phyloP scores from a whole-genome alignment of 2,113 vertebrate genomes.

The Sakesphorus luctuosus region DNA sequence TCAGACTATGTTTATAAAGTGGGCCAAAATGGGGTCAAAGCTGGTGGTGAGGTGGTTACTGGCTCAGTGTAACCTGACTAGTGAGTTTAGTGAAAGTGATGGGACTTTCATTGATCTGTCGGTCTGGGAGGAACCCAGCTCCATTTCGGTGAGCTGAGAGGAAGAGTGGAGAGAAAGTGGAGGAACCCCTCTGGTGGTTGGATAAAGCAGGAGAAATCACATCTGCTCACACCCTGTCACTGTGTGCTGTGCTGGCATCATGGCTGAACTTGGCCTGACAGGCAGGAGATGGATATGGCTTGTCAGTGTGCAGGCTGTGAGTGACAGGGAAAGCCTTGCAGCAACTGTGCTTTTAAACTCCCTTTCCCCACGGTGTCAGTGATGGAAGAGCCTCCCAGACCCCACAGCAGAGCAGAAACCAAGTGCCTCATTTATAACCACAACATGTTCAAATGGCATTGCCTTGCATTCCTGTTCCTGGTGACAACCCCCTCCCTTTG shows the following conservation, averaged over 20 bases:
- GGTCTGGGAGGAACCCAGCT: background rate
- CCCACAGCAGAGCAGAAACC: background rate
- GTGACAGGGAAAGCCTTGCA: background rate
- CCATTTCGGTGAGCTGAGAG: background rate
- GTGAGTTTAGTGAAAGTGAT: background rate
- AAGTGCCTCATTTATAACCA: background rate
- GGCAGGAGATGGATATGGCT: background rate
- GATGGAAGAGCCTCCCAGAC: background rate
- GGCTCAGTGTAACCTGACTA: background rate
- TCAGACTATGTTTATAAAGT: background rate
- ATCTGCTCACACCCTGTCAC: background rate
- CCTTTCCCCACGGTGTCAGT: background rate
- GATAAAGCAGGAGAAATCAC: background rate
- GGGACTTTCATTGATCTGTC: background rate
- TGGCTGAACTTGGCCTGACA: background rate
- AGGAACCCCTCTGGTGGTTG: background rate
- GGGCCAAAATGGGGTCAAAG: background rate
- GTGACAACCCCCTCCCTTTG: background rate
- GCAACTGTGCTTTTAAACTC: background rate
- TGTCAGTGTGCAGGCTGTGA: background rate
- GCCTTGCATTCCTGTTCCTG: background rate
- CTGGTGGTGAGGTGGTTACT: background rate
- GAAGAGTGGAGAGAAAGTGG: background rate
- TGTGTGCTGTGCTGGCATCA: fast-evolving
- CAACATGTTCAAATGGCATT: background rate